Evolutionary conservation across 1,140 invertebrate species (phyloP).

Genomic region (Theocolax elegans): DNA sequence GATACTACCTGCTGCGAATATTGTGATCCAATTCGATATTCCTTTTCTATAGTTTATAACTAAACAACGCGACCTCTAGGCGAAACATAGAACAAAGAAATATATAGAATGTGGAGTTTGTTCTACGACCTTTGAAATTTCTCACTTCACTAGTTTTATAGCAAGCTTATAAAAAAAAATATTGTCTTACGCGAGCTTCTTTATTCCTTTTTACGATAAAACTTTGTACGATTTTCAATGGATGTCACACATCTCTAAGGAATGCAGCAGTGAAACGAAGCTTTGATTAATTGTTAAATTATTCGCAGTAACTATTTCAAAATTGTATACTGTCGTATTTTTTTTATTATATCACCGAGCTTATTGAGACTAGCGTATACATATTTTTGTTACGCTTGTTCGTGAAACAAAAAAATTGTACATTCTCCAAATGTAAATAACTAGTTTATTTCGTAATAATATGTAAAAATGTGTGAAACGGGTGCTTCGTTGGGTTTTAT

Average conservation of each 20-base stretch:
- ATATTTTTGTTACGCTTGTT: constrained; percentile 29
- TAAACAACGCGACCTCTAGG: constrained; percentile 9
- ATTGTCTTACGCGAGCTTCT: background rate
- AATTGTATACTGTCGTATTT: background rate
- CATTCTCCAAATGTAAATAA: constrained; percentile 38
- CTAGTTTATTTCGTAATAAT: constrained; percentile 24
- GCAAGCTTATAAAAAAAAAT: constrained; percentile 14
- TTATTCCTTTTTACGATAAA: constrained; percentile 17
- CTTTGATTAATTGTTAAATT: no score
- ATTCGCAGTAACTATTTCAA: no score
- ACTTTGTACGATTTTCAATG: constrained; percentile 34
- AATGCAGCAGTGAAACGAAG: background rate
- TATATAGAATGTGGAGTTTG: constrained; percentile 11
- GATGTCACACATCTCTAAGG: background rate
- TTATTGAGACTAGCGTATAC: constrained; percentile 26
- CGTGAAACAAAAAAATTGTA: constrained; percentile 31
- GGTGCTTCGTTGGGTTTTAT: constrained; percentile 20
- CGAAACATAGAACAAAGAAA: constrained; percentile 18
- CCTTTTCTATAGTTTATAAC: constrained; percentile 40
- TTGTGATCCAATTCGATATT: constrained; percentile 39
- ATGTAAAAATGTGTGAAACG: constrained; percentile 28
- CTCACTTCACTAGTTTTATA: constrained; percentile 3
- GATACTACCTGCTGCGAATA: constrained; percentile 13
- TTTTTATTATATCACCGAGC: constrained; percentile 14
- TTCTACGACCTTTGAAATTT: constrained; percentile 4